Evolutionary conservation across 2,888 invertebrate genomes (phyloP), one percentile per base, ranked within the genome.

Genomic region (Tineola bisselliella): DNA sequence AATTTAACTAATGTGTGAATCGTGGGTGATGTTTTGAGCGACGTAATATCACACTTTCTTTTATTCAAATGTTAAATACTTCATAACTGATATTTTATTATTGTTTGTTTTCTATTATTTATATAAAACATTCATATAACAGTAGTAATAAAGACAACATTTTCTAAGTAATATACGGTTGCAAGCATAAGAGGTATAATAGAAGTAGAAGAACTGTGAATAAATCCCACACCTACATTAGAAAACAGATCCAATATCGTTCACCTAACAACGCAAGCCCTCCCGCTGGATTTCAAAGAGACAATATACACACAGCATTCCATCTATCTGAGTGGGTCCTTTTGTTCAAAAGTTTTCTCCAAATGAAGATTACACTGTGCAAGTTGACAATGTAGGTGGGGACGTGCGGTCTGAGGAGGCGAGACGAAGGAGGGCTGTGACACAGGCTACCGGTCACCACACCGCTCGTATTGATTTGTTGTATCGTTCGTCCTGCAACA

Each of bases 391-490:
- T 84, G 81, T 79, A 79, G 82, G 86, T 76, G 81, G 81, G 75
- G 84, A 78, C 76, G 79, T 84, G 84, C 81, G 86, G 84, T 84
- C 79, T 74, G 71, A 68, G 68, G 67, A 69, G 63, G 68, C 61
- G 63, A 62, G 64, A 69, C 68, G 71, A 68, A 68, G 70, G 73
- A 69, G 71, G 72, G 76, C 66, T 76, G 81, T 84, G 86, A 86
- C 86, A 87, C 86, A 86, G 87, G 88, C 87, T 87, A 88, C 88
- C 87, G 88, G 87, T 87, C 88, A 88, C 83, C 82, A 83, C 84
- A 83, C 84, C 86, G 84, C 84, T 81, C 86, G 88, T 88, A 88
- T 88, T 88, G 88, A 87, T 88, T 88, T 88, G 88, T 88, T 88
- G 88, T 88, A 88, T 88, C 87, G 88, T 80, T 87, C 83, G 87